These are phyloP conservation scores for Melospiza georgiana DNA, from an alignment of 2,113 vertebrate species.

Conservation along the genomic window DNA sequence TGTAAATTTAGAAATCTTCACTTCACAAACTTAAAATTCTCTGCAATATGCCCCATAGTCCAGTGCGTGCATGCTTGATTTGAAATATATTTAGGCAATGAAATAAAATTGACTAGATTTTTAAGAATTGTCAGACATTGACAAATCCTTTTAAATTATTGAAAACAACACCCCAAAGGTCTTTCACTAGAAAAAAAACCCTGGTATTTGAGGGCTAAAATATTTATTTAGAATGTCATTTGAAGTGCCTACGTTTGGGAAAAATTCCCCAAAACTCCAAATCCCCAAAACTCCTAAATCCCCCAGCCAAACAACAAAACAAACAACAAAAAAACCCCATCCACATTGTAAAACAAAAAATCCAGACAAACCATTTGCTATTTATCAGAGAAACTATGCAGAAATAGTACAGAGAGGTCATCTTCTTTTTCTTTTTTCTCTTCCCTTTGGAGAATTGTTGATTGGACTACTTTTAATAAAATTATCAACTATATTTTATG, in stretches of 20 bases:
- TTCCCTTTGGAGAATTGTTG: background rate
- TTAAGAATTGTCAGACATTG: background rate
- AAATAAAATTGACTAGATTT: background rate
- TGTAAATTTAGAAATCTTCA: background rate
- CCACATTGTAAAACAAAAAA: fast-evolving
- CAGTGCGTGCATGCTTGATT: fast-evolving
- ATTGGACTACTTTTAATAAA: background rate
- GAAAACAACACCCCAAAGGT: background rate
- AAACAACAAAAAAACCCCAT: fast-evolving
- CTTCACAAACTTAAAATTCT: background rate
- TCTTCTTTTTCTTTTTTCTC: background rate
- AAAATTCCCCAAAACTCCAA: background rate
- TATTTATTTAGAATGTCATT: background rate
- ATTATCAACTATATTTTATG: background rate
- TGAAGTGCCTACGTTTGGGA: background rate
- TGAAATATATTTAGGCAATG: background rate
- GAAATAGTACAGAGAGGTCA: fast-evolving
- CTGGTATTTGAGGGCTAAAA: background rate
- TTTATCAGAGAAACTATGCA: background rate
- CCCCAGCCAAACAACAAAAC: background rate
- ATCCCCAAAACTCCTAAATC: fast-evolving
- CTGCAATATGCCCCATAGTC: background rate
- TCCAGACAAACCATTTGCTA: fast-evolving
- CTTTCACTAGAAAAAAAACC: background rate
- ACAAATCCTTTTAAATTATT: background rate